Evolutionary conservation across 1,140 invertebrate species (phyloP).

Genomic region (Oncopeltus fasciatus): DNA sequence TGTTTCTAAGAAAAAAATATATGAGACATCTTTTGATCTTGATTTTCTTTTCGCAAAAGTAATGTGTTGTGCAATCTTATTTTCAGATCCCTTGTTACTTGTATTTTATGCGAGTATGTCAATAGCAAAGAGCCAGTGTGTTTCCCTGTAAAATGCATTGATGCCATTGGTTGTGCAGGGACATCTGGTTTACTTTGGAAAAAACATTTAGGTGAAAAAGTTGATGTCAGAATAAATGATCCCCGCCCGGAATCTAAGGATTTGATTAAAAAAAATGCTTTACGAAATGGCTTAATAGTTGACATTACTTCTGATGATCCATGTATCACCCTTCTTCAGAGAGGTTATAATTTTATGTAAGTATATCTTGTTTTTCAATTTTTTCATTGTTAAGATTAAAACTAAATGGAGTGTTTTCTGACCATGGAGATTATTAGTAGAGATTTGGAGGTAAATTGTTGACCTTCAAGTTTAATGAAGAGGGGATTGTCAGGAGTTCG

Average conservation of each 20-base stretch:
- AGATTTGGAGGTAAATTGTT: too few species aligned
- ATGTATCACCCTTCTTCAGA: conserved; percentile 12
- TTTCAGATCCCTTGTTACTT: conserved; percentile 1
- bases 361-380: not conserved
- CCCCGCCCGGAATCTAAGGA: not conserved
- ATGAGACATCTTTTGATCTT: too few species aligned
- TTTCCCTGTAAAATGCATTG: conserved; percentile 12
- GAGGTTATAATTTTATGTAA: conserved; percentile 19
- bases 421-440: too few species aligned
- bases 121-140: conserved; percentile 14
- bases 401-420: too few species aligned
- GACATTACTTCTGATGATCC: conserved; percentile 11
- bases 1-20: too few species aligned
- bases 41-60: too few species aligned
- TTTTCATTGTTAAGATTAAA: too few species aligned
- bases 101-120: conserved; percentile 6
- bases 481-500: too few species aligned
- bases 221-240: conserved; percentile 16
- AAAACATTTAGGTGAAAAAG: conserved; percentile 7
- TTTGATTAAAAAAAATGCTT: conserved; percentile 3
- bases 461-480: too few species aligned
- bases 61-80: not conserved
- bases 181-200: conserved; percentile 14
- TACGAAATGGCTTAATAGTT: not conserved
- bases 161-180: conserved; percentile 1